phyloP scores from a whole-genome alignment of 2,888 invertebrate genomes.

The Chrysotoxum bicinctum region DNA sequence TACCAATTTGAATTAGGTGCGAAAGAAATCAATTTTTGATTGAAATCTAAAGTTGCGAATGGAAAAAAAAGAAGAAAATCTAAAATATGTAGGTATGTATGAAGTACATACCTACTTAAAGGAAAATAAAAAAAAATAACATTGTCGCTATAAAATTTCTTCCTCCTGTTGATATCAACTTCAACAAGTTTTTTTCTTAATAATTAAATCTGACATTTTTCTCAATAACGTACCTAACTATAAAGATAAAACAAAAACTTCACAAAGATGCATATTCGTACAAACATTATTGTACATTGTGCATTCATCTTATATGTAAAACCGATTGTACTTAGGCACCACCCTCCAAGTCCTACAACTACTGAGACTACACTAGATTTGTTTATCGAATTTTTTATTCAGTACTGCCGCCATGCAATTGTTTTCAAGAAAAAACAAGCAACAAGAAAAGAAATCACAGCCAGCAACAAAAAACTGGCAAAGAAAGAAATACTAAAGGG shows the following conservation, averaged over 20 bases:
- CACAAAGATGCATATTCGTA: not conserved
- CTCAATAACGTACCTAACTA: not conserved
- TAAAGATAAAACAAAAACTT: constrained; percentile 14
- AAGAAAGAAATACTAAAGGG: constrained; percentile 12
- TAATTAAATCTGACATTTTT: not conserved
- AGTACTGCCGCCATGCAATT: constrained; percentile 12
- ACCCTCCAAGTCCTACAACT: not conserved
- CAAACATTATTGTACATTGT: not conserved
- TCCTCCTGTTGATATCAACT: no score
- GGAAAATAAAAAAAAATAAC: no score
- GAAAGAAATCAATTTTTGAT: no score
- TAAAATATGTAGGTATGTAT: no score
- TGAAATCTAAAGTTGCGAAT: no score
- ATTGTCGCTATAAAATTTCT: no score
- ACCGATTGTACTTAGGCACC: constrained; percentile 34
- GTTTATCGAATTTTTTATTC: constrained; percentile 4
- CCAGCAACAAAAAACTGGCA: not conserved
- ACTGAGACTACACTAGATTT: constrained; percentile 38
- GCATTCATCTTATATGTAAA: not conserved
- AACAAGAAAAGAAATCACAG: constrained; percentile 35
- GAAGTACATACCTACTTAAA: no score
- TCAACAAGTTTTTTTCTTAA: no score
- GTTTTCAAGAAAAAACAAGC: constrained; percentile 30
- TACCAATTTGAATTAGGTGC: no score
- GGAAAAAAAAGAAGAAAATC: no score